These are phyloP conservation scores for Baryphthengus martii DNA, from an alignment of 2,113 vertebrate species.

Conservation along the genomic window DNA sequence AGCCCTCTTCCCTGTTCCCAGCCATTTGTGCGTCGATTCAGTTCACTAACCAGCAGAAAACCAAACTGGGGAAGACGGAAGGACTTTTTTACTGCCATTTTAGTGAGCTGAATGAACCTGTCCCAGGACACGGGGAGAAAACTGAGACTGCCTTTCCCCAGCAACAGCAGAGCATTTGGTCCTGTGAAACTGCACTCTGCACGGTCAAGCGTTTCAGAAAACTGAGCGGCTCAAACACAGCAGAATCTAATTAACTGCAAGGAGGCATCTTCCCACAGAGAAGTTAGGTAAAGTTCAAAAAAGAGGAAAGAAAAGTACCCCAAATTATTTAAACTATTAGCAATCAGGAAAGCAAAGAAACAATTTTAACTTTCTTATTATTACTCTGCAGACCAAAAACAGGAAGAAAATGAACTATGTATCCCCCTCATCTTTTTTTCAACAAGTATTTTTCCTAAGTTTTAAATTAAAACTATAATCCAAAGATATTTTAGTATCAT, in stretches of 20 bases:
- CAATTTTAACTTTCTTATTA: not conserved
- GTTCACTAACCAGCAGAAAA: not conserved
- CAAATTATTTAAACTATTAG: not conserved
- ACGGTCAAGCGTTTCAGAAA: not conserved
- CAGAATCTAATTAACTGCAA: not conserved
- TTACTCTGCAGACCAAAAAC: not conserved
- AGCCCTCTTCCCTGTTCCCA: not conserved
- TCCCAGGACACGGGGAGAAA: not conserved
- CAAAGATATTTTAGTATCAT: not conserved
- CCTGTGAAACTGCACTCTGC: not conserved
- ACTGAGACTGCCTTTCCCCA: not conserved
- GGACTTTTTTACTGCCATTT: not conserved
- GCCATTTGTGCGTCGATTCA: not conserved
- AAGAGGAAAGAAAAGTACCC: not conserved
- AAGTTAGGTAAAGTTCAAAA: not conserved
- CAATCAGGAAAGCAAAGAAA: not conserved
- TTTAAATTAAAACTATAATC: not conserved
- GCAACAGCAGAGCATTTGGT: not conserved
- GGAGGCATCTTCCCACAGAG: not conserved
- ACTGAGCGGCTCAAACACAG: not conserved
- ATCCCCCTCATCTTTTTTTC: not conserved
- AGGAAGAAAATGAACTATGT: not conserved
- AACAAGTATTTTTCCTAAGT: not conserved
- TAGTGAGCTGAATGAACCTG: not conserved
- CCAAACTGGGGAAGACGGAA: not conserved